Percentiles rank a stretch among this genome's conserved stretches.
Evolutionary conservation across 2,888 invertebrate species (phyloP).

Genomic region (Scaptomyza reducta): DNA sequence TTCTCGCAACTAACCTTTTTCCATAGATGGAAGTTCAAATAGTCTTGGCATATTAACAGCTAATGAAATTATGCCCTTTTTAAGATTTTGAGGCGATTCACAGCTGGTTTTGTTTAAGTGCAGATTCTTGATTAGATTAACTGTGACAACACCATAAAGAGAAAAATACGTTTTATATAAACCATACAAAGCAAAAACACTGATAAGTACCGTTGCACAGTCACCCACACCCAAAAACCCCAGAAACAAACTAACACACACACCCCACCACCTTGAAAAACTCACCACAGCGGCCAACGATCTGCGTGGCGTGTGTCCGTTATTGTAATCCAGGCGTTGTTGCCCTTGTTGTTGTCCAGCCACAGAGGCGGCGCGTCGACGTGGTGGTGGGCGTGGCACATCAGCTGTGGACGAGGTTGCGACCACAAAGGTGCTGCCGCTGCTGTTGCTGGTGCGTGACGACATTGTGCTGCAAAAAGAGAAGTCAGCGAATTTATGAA

Average conservation of each 20-base stretch:
- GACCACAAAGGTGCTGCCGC: slow-evolving; percentile 25
- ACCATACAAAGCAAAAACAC: slow-evolving; percentile 18
- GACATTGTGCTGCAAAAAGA: slow-evolving; percentile 54
- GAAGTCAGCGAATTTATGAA: slow-evolving; percentile 23
- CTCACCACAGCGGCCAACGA: slow-evolving; percentile 82
- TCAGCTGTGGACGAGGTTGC: slow-evolving; percentile 55
- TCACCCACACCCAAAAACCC: slow-evolving; percentile 4
- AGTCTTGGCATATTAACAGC: neutral
- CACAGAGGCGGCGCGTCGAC: slow-evolving; percentile 82
- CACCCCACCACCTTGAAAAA: slow-evolving; percentile 11
- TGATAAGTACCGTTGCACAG: slow-evolving; percentile 44
- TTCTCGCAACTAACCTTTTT: neutral
- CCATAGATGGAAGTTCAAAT: neutral
- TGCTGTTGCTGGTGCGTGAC: slow-evolving; percentile 61
- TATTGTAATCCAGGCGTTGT: slow-evolving; percentile 69
- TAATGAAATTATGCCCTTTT: neutral
- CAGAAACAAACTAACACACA: neutral
- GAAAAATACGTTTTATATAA: slow-evolving; percentile 21
- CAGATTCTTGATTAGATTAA: slow-evolving; percentile 62
- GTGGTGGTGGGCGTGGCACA: slow-evolving; percentile 83
- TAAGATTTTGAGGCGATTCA: slow-evolving; percentile 2
- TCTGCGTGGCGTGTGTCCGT: slow-evolving; percentile 81
- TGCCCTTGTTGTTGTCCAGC: slow-evolving; percentile 77
- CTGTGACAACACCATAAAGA: slow-evolving; percentile 44
- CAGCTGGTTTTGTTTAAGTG: slow-evolving; percentile 29